These are phyloP conservation scores for Drosophila subsilvestris DNA, from an alignment of 2,888 invertebrate species.

Conservation along the genomic window DNA sequence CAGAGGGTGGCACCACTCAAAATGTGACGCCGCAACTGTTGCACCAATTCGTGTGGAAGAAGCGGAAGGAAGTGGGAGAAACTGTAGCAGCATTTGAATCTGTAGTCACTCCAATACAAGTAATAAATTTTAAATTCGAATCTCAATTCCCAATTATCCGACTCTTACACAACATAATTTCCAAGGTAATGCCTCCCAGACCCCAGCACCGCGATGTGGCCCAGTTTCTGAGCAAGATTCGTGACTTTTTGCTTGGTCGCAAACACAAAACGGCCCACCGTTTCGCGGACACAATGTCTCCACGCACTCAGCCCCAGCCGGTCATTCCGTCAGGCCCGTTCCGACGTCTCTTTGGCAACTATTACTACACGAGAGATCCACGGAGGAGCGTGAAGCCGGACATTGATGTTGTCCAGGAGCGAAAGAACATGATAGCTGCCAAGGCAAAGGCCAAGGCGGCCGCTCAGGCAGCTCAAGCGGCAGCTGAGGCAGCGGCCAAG, in stretches of 20 bases:
- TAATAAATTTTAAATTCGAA: neutral
- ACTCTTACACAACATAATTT: neutral
- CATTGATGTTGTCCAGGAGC: conserved; percentile 50
- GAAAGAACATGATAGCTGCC: conserved; percentile 13
- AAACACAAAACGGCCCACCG: conserved; percentile 50
- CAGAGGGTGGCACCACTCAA: neutral
- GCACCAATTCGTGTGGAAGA: conserved; percentile 41
- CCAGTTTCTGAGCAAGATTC: conserved; percentile 51
- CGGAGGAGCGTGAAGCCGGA: conserved; percentile 44
- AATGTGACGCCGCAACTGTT: conserved; percentile 47
- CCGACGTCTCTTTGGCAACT: conserved; percentile 20
- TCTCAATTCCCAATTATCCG: conserved; percentile 12
- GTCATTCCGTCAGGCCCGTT: conserved; percentile 7
- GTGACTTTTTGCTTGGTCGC: conserved; percentile 61
- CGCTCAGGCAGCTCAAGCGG: conserved; percentile 20
- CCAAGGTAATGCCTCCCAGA: conserved; percentile 40
- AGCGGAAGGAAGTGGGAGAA: neutral
- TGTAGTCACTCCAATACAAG: neutral
- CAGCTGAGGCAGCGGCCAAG: conserved; percentile 14
- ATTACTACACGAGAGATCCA: conserved; percentile 51
- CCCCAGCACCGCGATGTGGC: conserved; percentile 57
- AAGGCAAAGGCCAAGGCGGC: conserved; percentile 16
- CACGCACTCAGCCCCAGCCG: conserved; percentile 23
- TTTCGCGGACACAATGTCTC: conserved; percentile 36
- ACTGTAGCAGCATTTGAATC: conserved; percentile 2